A percentile compares a stretch with the other conserved stretches of the same genome.
These are phyloP conservation scores for Corythornis cristatus DNA, from an alignment of 2,113 vertebrate genomes.

Conservation along the genomic window DNA sequence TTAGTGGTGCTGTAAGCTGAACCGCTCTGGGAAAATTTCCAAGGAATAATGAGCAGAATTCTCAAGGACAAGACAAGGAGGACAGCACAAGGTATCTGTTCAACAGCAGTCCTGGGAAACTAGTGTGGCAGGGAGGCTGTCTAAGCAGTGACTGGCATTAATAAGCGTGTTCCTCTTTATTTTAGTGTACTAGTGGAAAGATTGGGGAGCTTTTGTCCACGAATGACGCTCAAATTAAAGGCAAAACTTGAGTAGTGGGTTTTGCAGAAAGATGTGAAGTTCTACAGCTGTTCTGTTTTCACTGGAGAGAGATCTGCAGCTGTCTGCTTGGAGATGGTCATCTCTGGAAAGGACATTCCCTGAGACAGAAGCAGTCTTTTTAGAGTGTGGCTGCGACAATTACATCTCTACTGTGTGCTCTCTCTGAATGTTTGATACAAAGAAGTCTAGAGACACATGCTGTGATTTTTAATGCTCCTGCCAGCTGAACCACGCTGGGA, in stretches of 20 bases:
- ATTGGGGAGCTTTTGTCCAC: not conserved
- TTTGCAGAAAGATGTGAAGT: not conserved
- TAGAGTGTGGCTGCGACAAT: not conserved
- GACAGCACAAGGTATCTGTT: not conserved
- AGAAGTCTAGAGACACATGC: not conserved
- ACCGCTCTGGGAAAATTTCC: constrained; percentile 35
- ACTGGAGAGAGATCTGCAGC: not conserved
- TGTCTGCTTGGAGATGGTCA: not conserved
- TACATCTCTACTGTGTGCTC: not conserved
- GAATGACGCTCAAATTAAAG: not conserved
- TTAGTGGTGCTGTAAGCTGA: constrained; percentile 24
- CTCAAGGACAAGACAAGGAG: constrained; percentile 28
- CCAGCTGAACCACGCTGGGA: constrained; percentile 35
- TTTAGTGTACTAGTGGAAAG: not conserved
- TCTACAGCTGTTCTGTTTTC: not conserved
- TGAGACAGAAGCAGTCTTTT: not conserved
- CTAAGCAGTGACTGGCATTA: not conserved
- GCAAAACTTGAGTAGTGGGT: not conserved
- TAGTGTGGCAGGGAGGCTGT: not conserved
- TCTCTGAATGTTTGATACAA: not conserved
- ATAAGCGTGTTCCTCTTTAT: not conserved
- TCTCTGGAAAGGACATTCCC: not conserved
- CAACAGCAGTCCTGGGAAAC: not conserved
- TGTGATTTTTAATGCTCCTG: constrained; percentile 21
- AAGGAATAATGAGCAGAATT: constrained; percentile 9